These are phyloP conservation scores for Mormyrus hasselquistii DNA, from an alignment of 2,797 vertebrate species.

Conservation along the genomic window DNA sequence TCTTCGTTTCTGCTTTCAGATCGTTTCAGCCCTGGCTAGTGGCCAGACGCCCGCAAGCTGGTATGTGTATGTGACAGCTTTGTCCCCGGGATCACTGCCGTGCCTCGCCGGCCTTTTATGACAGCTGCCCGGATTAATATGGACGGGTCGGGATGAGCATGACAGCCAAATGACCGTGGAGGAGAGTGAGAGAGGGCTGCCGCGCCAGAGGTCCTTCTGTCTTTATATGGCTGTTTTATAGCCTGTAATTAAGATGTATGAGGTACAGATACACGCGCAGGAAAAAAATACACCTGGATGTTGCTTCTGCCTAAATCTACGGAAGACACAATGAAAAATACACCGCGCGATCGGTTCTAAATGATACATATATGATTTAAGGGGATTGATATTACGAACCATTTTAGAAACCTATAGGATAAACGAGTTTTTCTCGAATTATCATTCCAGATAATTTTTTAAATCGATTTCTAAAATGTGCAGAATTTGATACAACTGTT, in stretches of 20 bases:
- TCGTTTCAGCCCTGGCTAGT: constrained; percentile 58
- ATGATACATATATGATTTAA: not conserved
- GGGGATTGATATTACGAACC: not conserved
- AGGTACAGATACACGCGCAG: not conserved
- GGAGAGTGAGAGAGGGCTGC: constrained; percentile 41
- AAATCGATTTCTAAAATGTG: not conserved
- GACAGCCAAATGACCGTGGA: constrained; percentile 45
- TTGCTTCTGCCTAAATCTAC: not conserved
- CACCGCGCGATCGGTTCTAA: not conserved
- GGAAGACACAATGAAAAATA: not conserved
- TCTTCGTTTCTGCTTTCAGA: constrained; percentile 60
- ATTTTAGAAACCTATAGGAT: not conserved
- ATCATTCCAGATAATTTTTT: not conserved
- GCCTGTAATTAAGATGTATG: not conserved
- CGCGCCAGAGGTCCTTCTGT: not conserved
- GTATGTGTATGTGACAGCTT: constrained; percentile 79
- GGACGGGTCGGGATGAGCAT: constrained; percentile 56
- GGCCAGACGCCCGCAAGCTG: constrained; percentile 73
- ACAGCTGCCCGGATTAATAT: constrained; percentile 52
- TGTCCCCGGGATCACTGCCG: constrained; percentile 68
- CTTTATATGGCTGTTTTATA: not conserved
- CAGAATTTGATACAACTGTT: not conserved
- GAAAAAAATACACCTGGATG: not conserved
- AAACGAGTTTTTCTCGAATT: not conserved
- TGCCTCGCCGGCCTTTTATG: constrained; percentile 53